These are phyloP conservation scores for Oreohelix idahoensis DNA, from an alignment of 1,140 invertebrate genomes.

Conservation along the genomic window DNA sequence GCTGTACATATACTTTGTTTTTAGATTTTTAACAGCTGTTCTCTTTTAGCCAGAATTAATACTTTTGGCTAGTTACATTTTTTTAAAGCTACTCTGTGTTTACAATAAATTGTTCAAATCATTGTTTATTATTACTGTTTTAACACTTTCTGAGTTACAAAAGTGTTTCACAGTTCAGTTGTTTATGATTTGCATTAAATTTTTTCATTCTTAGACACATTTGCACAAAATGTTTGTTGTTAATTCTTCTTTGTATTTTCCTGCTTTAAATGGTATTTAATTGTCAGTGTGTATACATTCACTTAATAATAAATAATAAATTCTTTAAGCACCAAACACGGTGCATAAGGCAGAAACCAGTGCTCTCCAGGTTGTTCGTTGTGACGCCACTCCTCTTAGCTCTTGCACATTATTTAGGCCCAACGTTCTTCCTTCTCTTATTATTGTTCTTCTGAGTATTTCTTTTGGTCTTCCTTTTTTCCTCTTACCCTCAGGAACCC, in stretches of 20 bases:
- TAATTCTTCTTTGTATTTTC: neutral
- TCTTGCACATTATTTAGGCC: too few species aligned
- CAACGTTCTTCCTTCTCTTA: too few species aligned
- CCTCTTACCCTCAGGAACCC: too few species aligned
- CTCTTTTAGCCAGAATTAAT: neutral
- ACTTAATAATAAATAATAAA: too few species aligned
- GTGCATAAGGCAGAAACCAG: too few species aligned
- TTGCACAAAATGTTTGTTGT: neutral
- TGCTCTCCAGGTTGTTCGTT: too few species aligned
- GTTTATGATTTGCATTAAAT: constrained; percentile 5
- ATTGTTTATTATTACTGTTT: neutral
- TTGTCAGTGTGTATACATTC: too few species aligned
- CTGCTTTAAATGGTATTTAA: too few species aligned
- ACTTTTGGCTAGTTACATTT: neutral
- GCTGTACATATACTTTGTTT: neutral
- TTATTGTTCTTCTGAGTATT: too few species aligned
- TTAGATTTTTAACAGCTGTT: neutral
- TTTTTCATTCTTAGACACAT: neutral
- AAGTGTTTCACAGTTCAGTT: constrained; percentile 4
- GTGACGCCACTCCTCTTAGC: too few species aligned
- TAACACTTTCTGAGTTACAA: neutral
- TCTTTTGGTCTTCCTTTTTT: too few species aligned
- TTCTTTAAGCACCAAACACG: too few species aligned
- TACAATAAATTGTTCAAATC: neutral
- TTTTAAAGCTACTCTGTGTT: neutral